Base-by-base conservation (phyloP, 2,113 vertebrate genomes). In the Aspiorhynchus laticeps region DNA sequence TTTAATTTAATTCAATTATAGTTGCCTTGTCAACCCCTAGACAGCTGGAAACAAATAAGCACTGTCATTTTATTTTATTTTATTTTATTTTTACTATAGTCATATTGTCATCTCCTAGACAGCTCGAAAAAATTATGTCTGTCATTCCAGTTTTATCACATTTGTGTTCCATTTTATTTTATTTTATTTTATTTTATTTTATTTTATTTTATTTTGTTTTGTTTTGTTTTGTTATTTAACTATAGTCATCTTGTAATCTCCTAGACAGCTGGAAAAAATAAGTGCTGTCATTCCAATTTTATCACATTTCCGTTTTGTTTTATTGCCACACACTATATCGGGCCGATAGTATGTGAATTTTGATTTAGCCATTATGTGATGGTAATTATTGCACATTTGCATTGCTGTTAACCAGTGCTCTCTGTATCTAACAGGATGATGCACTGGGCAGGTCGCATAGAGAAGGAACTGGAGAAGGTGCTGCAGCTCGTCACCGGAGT, bases 381-480 rank as follows among this genome's bases (percentile, higher is more conserved):
- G 12, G 11, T 79, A 19, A 41, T 63, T 65, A n/a, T 11, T 33
- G 4, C 48, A 8, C 5, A n/a, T 24, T 48, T 61, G 12, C 24
- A 65, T 36, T 28, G 19, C 19, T 28, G 21, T 59, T 56, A 36
- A 78, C 48, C 17, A 5, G 4, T 56, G 31, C 41, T 80, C 17
- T 81, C 43, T 84, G 43, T 80, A 17, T 53, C 38, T 82, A 1
- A 41, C 93, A 96, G 95, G 86, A 95, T 96, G 95, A 95, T 94
- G 67, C 95, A 96, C 92, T 96, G 95, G 95, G 95, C 95, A 0
- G 94, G 93, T 46, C 95, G 95, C 71, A 96, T 96, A n/a, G 95
- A 96, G 91, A 96, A 95, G 90, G 95, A 96, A 89, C 92, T 96
- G 91, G 95, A 96, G 71, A 95, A 94, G 90, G 95, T 96, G 77